A percentile compares a stretch with the other conserved stretches of the same genome.
Evolutionary conservation across 2,797 vertebrate species (phyloP).

Genomic region (Acanthurus lineatus): DNA sequence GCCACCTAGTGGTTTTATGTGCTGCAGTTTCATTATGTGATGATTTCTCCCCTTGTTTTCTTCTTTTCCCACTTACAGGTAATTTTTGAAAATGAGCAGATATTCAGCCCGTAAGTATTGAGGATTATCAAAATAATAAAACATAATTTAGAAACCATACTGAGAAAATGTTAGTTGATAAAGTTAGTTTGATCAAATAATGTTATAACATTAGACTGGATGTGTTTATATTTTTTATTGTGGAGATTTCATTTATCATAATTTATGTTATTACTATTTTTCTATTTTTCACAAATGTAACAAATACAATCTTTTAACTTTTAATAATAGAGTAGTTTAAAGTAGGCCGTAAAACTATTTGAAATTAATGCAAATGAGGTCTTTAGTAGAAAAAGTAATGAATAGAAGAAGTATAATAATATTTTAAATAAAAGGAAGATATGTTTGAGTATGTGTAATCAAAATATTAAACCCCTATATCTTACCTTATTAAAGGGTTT

Average conservation of each 20-base stretch:
- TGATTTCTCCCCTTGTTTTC: slow-evolving; percentile 10
- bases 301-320: neutral
- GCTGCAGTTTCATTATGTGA: neutral
- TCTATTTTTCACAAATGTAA: neutral
- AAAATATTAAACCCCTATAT: too few relatives aligned
- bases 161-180: neutral
- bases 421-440: too few relatives aligned
- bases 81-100: slow-evolving; percentile 64
- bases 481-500: too few relatives aligned
- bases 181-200: neutral
- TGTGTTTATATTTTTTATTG: neutral
- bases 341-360: neutral
- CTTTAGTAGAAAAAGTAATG: too few relatives aligned
- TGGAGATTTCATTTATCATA: neutral
- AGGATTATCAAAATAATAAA: neutral
- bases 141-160: neutral
- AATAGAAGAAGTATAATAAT: too few relatives aligned
- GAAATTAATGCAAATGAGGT: neutral
- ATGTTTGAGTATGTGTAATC: too few relatives aligned
- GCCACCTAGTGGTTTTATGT: slow-evolving; percentile 58
- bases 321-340: neutral
- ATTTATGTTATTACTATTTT: neutral
- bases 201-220: too few relatives aligned
- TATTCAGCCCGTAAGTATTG: slow-evolving; percentile 59
- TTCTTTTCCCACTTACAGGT: slow-evolving; percentile 37